Conservation (phyloP, 2,113 vertebrate genomes). For the Phyllostomus hastatus region DNA sequence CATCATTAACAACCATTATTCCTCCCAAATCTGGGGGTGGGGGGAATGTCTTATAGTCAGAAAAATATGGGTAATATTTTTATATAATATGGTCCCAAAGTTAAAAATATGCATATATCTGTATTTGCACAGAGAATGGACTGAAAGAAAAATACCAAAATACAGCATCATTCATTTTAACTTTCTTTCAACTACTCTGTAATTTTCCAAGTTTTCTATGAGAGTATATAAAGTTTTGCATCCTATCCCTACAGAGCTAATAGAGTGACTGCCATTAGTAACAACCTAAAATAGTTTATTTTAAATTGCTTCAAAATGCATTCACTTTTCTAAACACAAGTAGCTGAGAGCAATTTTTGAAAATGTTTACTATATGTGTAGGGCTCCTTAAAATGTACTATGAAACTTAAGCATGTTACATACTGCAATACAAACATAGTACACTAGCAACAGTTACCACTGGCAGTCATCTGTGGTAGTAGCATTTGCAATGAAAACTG, state of each 20-base stretch:
- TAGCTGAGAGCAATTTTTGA: background rate
- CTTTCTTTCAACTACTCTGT: background rate
- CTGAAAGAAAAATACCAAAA: background rate
- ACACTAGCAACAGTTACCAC: background rate
- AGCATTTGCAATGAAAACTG: slow-evolving; percentile 69
- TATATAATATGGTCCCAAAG: background rate
- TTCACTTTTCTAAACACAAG: background rate
- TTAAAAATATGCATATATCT: background rate
- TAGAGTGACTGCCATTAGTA: background rate
- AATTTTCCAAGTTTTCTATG: background rate
- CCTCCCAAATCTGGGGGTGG: too few species aligned
- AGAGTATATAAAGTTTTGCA: background rate
- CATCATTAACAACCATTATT: too few species aligned
- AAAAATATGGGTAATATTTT: background rate
- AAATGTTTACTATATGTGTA: background rate
- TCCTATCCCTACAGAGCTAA: background rate
- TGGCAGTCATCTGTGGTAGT: slow-evolving; percentile 50
- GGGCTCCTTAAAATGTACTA: background rate
- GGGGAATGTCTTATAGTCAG: too few species aligned
- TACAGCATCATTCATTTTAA: background rate
- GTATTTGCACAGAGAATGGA: background rate
- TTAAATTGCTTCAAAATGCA: slow-evolving; percentile 4
- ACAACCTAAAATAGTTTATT: slow-evolving; percentile 19
- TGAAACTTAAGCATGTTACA: background rate
- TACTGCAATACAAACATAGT: slow-evolving; percentile 47